Conservation (phyloP, 2,797 vertebrate genomes). For the Cuculus canorus region DNA sequence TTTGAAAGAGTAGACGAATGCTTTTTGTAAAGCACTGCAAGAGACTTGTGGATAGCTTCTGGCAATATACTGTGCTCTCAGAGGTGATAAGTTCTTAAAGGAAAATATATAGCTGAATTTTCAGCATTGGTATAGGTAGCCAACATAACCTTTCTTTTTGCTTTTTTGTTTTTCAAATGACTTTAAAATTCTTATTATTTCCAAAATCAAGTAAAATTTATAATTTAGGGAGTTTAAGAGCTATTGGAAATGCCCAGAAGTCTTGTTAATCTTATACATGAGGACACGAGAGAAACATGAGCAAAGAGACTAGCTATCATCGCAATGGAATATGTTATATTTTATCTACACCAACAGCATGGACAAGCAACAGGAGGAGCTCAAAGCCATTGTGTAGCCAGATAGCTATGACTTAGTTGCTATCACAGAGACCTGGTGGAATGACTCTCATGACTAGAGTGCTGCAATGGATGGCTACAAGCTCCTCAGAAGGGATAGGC, state of each 20-base stretch:
- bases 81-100: background rate
- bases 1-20: background rate
- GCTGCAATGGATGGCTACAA: no score
- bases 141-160: background rate
- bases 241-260: background rate
- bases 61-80: background rate
- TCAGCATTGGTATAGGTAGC: background rate
- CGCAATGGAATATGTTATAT: background rate
- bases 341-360: background rate
- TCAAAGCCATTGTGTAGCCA: no score
- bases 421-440: no score
- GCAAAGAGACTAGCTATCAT: background rate
- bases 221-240: background rate
- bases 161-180: background rate
- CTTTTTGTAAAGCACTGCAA: background rate
- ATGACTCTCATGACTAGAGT: no score
- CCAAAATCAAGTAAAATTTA: background rate
- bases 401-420: no score
- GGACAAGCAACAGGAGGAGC: no score
- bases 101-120: background rate
- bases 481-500: no score
- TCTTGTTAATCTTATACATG: background rate
- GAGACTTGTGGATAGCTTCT: background rate
- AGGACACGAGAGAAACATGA: background rate
- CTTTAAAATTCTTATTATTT: background rate